phyloP scores from a whole-genome alignment of 2,113 vertebrate genomes.

The Ictidomys tridecemlineatus region DNA sequence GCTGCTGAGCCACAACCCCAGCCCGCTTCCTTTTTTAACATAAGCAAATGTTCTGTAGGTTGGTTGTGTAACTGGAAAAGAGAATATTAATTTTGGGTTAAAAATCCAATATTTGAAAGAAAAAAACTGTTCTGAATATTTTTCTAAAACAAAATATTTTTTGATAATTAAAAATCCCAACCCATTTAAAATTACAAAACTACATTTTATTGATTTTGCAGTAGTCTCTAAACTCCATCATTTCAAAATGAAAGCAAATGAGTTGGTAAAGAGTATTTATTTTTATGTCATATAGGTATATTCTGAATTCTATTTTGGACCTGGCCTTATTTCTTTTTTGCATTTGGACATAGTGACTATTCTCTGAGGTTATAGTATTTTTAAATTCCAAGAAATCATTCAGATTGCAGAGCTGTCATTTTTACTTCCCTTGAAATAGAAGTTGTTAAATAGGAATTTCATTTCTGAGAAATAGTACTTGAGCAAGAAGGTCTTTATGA shows the following conservation, averaged over 20 bases:
- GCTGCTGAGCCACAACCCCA: no score
- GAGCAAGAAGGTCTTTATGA: background rate
- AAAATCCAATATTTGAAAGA: slow-evolving; percentile 51
- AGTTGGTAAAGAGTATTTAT: slow-evolving; percentile 38
- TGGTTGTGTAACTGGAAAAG: slow-evolving; percentile 11
- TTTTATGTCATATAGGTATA: background rate
- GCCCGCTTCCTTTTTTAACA: background rate
- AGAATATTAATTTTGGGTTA: slow-evolving; percentile 32
- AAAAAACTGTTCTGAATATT: background rate
- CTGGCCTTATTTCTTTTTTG: background rate
- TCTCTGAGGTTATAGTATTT: slow-evolving; percentile 15
- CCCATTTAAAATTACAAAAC: slow-evolving; percentile 44
- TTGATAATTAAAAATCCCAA: background rate
- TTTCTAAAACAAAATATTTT: slow-evolving; percentile 50
- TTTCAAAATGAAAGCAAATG: slow-evolving; percentile 45
- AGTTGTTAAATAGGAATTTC: slow-evolving; percentile 7
- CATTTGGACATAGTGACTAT: background rate
- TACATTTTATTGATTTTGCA: slow-evolving; percentile 26
- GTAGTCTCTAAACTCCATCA: background rate
- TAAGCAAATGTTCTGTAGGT: background rate
- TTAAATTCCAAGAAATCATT: slow-evolving; percentile 34
- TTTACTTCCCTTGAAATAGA: slow-evolving; percentile 46
- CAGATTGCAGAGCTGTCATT: background rate
- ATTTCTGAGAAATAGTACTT: slow-evolving; percentile 40
- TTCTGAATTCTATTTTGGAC: background rate